Percentiles rank a stretch among this genome's conserved stretches.
These are phyloP conservation scores for Eufriesea mexicana DNA, from an alignment of 1,140 invertebrate genomes.

Conservation along the genomic window DNA sequence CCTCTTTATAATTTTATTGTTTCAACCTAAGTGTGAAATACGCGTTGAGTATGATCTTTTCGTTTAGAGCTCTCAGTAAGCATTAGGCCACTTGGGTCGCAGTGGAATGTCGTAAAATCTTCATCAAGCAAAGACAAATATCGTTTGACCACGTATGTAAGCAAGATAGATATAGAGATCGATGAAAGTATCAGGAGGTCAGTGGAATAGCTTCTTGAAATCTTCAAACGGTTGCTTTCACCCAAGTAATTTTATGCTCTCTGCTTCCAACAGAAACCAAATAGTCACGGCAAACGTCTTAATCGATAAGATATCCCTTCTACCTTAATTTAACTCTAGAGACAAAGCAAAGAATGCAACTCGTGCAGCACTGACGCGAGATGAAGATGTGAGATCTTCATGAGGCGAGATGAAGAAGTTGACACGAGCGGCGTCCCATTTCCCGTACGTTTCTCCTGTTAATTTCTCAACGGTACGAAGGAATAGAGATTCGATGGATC, in stretches of 20 bases:
- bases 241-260: too few species aligned
- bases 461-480: background rate
- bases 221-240: too few species aligned
- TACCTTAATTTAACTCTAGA: too few species aligned
- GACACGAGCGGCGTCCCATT: background rate
- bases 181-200: too few species aligned
- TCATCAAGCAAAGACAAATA: background rate
- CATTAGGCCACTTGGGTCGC: background rate
- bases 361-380: background rate
- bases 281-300: too few species aligned
- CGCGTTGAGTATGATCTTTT: too few species aligned
- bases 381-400: too few species aligned
- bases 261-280: too few species aligned
- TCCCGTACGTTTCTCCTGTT: background rate
- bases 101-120: too few species aligned
- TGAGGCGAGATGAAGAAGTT: background rate
- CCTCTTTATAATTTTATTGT: background rate
- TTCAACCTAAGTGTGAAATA: too few species aligned
- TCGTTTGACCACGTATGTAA: background rate
- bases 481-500: slow-evolving; percentile 3
- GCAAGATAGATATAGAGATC: background rate
- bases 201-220: background rate
- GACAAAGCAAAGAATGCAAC: background rate
- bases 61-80: background rate
- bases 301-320: too few species aligned